These are phyloP conservation scores for Sardina pilchardus DNA, from an alignment of 2,113 vertebrate genomes.

Conservation along the genomic window DNA sequence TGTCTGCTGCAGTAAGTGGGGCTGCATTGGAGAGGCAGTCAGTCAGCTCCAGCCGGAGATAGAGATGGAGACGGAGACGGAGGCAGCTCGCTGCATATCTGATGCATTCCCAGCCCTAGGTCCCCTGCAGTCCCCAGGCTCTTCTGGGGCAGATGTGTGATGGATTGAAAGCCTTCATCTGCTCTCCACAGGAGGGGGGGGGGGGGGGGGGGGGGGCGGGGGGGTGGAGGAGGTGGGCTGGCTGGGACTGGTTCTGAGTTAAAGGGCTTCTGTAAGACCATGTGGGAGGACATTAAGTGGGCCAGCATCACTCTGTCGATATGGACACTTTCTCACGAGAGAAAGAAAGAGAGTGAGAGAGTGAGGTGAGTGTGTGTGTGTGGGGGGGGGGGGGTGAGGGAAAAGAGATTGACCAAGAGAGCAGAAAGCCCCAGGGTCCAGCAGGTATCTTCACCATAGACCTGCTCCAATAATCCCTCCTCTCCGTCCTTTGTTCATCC, in stretches of 20 bases:
- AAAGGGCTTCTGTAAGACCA: conserved; percentile 19
- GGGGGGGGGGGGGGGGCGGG: conserved; percentile 9
- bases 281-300: conserved; percentile 47
- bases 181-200: background rate
- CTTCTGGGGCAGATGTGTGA: too few species aligned
- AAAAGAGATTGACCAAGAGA: background rate
- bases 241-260: conserved; percentile 3
- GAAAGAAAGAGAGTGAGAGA: background rate
- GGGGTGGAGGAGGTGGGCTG: conserved; percentile 14
- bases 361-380: too few species aligned
- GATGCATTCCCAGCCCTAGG: too few species aligned
- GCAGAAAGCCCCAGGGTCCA: background rate
- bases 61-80: too few species aligned
- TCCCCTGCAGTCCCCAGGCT: too few species aligned
- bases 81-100: too few species aligned
- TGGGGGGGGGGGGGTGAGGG: conserved; percentile 10
- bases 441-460: background rate
- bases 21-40: background rate
- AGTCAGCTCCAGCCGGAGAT: background rate
- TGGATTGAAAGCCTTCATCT: too few species aligned
- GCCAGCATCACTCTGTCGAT: conserved; percentile 38
- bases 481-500: background rate
- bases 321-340: conserved; percentile 29
- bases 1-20: background rate
- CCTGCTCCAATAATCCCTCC: too few species aligned